These are phyloP conservation scores for Rhodinocichla rosea DNA, from an alignment of 2,113 vertebrate species.

Conservation along the genomic window DNA sequence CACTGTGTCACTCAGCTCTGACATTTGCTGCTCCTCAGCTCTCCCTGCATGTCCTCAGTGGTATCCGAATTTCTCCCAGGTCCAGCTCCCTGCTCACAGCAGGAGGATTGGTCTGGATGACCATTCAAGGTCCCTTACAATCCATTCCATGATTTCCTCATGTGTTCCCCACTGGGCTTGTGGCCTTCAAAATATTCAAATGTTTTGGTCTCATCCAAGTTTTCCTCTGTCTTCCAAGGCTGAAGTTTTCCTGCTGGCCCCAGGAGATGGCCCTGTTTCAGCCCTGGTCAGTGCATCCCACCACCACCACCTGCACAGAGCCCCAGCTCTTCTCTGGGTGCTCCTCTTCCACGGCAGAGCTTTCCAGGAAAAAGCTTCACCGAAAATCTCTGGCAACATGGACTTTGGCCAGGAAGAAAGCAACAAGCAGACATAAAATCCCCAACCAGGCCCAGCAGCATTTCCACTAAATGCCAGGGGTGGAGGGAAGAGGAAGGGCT, in stretches of 20 bases:
- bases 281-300: background rate
- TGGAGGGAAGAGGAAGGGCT: background rate
- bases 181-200: background rate
- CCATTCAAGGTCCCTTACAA: background rate
- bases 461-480: background rate
- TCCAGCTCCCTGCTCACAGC: background rate
- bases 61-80: background rate
- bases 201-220: background rate
- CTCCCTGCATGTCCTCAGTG: accelerated
- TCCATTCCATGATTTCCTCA: accelerated
- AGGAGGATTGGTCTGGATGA: background rate
- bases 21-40: background rate
- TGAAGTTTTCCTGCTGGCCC: background rate
- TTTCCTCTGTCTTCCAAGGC: background rate
- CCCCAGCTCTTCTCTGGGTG: no score
- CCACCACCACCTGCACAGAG: background rate
- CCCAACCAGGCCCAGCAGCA: background rate
- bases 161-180: background rate
- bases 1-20: background rate
- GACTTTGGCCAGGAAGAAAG: background rate
- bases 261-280: background rate
- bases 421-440: background rate
- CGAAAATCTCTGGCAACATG: accelerated
- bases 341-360: background rate
- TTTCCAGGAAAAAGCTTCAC: background rate